Evolutionary conservation across 2,888 invertebrate genomes (phyloP).

Genomic region (Drosophila meridionalis): DNA sequence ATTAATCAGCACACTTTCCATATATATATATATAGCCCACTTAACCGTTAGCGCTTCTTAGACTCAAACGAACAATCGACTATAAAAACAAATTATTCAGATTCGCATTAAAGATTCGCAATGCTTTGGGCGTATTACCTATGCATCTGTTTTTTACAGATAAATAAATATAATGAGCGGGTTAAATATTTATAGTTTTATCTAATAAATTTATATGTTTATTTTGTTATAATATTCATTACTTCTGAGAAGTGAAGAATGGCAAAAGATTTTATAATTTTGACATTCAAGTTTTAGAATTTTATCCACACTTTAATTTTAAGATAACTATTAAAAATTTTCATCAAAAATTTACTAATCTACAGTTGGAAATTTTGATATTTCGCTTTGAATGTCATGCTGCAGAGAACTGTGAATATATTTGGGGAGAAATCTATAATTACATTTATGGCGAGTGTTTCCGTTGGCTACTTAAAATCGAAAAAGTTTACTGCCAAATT

Average conservation of each 20-base stretch:
- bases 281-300: neutral
- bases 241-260: neutral
- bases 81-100: slow-evolving; percentile 61
- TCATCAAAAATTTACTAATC: neutral
- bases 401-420: neutral
- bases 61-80: slow-evolving; percentile 6
- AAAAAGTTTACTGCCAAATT: slow-evolving; percentile 48
- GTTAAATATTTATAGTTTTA: neutral
- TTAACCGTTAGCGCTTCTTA: slow-evolving; percentile 1
- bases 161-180: neutral
- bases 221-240: too few relatives aligned
- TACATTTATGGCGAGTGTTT: slow-evolving; percentile 26
- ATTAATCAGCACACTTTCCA: slow-evolving; percentile 44
- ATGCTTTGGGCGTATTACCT: neutral
- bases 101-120: slow-evolving; percentile 57
- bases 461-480: slow-evolving; percentile 9
- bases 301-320: too few relatives aligned
- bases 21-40: slow-evolving; percentile 10
- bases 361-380: neutral
- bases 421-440: slow-evolving; percentile 12
- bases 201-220: neutral
- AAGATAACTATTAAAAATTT: too few relatives aligned
- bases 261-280: neutral
- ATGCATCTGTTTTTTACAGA: neutral
- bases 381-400: neutral